phyloP scores from a whole-genome alignment of 2,113 vertebrate genomes.

The Myrmecophaga tridactyla region DNA sequence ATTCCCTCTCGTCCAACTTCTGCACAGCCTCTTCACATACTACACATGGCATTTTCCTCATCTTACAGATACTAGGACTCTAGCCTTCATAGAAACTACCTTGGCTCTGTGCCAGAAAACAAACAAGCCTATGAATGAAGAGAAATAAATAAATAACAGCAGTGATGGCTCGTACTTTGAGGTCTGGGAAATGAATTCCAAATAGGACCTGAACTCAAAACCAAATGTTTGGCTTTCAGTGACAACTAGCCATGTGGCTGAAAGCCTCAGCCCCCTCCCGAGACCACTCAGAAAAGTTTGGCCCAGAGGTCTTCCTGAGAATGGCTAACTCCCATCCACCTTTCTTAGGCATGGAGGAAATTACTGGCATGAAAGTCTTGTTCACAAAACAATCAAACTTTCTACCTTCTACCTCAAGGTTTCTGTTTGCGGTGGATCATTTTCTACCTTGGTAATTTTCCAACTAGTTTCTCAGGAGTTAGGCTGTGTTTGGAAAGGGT shows the following conservation, averaged over 20 bases:
- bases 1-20: slow-evolving; percentile 72
- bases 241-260: slow-evolving; percentile 57
- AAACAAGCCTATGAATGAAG: slow-evolving; percentile 72
- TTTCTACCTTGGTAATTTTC: slow-evolving; percentile 41
- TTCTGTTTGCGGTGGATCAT: background rate
- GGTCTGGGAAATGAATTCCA: slow-evolving; percentile 74
- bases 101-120: slow-evolving; percentile 53
- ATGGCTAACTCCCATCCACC: background rate
- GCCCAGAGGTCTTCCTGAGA: background rate
- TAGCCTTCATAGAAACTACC: slow-evolving; percentile 62
- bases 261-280: background rate
- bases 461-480: slow-evolving; percentile 34
- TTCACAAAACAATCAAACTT: slow-evolving; percentile 5
- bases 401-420: background rate
- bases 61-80: slow-evolving; percentile 69
- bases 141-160: slow-evolving; percentile 69
- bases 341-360: slow-evolving; percentile 40
- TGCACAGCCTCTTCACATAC: slow-evolving; percentile 60
- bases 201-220: slow-evolving; percentile 69
- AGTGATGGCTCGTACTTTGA: background rate
- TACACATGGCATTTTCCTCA: slow-evolving; percentile 37
- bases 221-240: slow-evolving; percentile 78
- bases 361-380: slow-evolving; percentile 5
- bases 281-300: slow-evolving; percentile 50
- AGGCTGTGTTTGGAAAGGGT: background rate